Evolutionary conservation across 2,113 vertebrate species (phyloP).

Genomic region (Addax nasomaculatus): DNA sequence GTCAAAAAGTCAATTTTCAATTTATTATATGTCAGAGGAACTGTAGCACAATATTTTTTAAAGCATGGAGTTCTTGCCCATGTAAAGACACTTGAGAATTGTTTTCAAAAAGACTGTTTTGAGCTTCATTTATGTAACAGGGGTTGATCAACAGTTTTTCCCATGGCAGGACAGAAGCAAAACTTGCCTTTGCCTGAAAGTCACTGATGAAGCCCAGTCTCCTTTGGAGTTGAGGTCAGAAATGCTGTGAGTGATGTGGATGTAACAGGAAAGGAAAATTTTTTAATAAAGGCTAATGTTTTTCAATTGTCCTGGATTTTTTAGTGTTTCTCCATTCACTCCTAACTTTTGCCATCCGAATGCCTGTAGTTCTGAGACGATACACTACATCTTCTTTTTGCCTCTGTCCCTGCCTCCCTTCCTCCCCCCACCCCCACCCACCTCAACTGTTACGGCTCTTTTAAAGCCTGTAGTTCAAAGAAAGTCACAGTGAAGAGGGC

Average conservation of each 20-base stretch:
- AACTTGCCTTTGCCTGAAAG: neutral
- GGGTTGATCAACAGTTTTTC: neutral
- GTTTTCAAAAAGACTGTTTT: neutral
- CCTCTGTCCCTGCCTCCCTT: too few species aligned
- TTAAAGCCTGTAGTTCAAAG: slow-evolving; percentile 54
- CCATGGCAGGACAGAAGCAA: neutral
- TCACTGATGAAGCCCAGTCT: neutral
- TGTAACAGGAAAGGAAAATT: neutral
- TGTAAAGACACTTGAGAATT: neutral
- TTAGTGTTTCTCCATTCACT: neutral
- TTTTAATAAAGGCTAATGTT: neutral
- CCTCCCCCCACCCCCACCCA: neutral
- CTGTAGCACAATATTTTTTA: neutral
- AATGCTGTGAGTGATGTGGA: neutral
- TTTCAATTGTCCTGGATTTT: neutral
- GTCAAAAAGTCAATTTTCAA: slow-evolving; percentile 26
- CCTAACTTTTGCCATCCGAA: neutral
- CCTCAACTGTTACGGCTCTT: neutral
- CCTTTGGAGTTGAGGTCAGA: neutral
- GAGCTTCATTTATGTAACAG: neutral
- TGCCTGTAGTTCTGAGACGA: neutral
- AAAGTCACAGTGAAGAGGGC: slow-evolving; percentile 50
- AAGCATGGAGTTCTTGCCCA: neutral
- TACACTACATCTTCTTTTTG: neutral
- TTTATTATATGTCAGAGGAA: neutral